Base-by-base conservation (phyloP, 2,113 vertebrate genomes). In the Thunnus thynnus region DNA sequence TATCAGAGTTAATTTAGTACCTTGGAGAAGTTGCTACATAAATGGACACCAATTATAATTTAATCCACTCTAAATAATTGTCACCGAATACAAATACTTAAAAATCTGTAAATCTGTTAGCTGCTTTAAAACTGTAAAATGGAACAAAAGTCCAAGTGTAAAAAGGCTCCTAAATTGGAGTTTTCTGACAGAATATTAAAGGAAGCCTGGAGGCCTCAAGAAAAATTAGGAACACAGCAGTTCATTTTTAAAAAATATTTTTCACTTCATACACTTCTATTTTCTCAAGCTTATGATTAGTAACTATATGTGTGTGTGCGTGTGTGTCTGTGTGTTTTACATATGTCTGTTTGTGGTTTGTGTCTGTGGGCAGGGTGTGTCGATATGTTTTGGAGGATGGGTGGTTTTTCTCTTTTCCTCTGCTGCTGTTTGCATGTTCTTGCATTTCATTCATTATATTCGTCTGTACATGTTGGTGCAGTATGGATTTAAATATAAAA, bases 361-460 rank as follows among this genome's bases (percentile, higher is more conserved):
- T 36, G 9, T 51, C 3, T 61, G 57, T 75, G 11, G 18, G 22
- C 4, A 80, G 58, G 46, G 71, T 47, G 66, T 65, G 58, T 60
- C 44, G 4, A 0, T 65, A 44, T 71, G 3, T 60, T 58, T 58
- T 13, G 25, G 14, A 36, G 46, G 17, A 41, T 18, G 47, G 44
- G 8, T 25, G 56, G 2, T 63, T 50, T 71, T 58, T 58, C n/a
- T 25, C 3, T 32, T 4, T 25, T 52, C 14, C 54, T 10, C 20
- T 36, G 11, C 46, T n/a, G 17, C 48, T 63, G 4, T 27, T 27
- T 72, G 48, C 61, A 30, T 32, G 52, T 64, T n/a, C 14, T 61
- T 63, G 2, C 50, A n/a, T 14, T 17, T 13, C 54, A 17, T 44
- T 3, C 44, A 18, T 5, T 18, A 0, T 55, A 14, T 63, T 17